Conservation (phyloP, 2,113 vertebrate species). For the Silurus asotus region DNA sequence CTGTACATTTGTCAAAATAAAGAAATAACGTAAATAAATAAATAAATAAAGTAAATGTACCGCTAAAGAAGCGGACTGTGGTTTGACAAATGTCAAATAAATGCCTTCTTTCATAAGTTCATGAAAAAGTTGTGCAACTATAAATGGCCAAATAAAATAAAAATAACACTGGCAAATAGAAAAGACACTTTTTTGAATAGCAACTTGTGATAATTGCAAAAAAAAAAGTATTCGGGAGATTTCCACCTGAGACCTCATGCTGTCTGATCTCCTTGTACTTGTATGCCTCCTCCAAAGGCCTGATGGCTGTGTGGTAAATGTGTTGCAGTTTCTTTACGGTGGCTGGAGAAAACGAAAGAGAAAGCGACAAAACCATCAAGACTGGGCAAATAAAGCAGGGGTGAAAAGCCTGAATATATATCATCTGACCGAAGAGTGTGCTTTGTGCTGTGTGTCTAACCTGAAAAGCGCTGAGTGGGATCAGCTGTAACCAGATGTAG, state of each 20-base stretch:
- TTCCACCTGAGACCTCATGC: conserved; percentile 92
- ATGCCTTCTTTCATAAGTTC: background rate
- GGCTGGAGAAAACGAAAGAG: conserved; percentile 61
- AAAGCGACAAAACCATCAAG: background rate
- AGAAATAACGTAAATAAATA: background rate
- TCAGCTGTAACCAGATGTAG: conserved; percentile 81
- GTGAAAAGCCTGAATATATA: background rate
- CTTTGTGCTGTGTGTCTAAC: conserved; percentile 64
- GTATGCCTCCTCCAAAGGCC: conserved; percentile 90
- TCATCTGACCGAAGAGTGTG: background rate
- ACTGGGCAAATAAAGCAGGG: background rate
- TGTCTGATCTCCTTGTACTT: conserved; percentile 95
- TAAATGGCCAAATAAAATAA: background rate
- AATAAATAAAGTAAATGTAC: too few relatives aligned
- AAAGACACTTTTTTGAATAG: background rate
- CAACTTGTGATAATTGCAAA: background rate
- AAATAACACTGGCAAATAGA: background rate
- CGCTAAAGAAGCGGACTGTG: background rate
- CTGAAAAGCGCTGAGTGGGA: conserved; percentile 79
- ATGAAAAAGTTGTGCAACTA: background rate
- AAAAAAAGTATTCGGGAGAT: background rate
- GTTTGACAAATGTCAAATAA: background rate
- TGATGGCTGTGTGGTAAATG: conserved; percentile 91
- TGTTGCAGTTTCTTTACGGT: conserved; percentile 86
- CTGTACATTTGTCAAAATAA: background rate